Percentiles rank a stretch among this genome's conserved stretches.
phyloP scores from a whole-genome alignment of 1,140 invertebrate species.

The Drosophila lini region DNA sequence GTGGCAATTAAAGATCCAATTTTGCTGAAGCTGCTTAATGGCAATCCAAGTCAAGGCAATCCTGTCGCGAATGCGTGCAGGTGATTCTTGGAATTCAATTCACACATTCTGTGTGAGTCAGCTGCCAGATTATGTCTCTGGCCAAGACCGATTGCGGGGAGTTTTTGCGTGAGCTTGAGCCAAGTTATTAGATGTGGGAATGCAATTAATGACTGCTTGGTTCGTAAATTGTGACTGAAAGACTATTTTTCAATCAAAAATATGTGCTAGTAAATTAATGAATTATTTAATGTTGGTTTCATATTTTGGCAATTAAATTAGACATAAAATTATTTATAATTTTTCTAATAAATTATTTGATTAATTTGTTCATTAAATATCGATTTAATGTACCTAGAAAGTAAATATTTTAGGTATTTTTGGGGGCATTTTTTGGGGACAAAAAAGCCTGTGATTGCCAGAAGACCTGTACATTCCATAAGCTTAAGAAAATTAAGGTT shows the following conservation, averaged over 20 bases:
- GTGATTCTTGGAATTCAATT: constrained; percentile 31
- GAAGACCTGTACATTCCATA: too few relatives aligned
- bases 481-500: too few relatives aligned
- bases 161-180: constrained; percentile 5
- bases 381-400: too few relatives aligned
- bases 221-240: background rate
- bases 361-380: background rate
- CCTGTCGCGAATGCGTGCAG: constrained; percentile 9
- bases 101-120: constrained; percentile 23
- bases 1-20: constrained; percentile 13
- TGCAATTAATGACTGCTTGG: background rate
- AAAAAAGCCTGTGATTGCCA: too few relatives aligned
- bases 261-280: background rate
- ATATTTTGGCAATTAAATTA: too few relatives aligned
- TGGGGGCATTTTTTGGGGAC: too few relatives aligned
- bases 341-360: background rate
- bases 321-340: too few relatives aligned
- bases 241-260: background rate
- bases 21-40: constrained; percentile 15
- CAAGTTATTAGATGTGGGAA: constrained; percentile 10
- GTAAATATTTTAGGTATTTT: too few relatives aligned
- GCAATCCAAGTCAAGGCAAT: constrained; percentile 37
- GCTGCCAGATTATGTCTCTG: constrained; percentile 6
- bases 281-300: too few relatives aligned
- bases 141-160: constrained; percentile 8